A percentile compares a stretch with the other conserved stretches of the same genome.
These are phyloP conservation scores for Drymodes brunneopygia DNA, from an alignment of 2,113 vertebrate genomes.

Conservation along the genomic window DNA sequence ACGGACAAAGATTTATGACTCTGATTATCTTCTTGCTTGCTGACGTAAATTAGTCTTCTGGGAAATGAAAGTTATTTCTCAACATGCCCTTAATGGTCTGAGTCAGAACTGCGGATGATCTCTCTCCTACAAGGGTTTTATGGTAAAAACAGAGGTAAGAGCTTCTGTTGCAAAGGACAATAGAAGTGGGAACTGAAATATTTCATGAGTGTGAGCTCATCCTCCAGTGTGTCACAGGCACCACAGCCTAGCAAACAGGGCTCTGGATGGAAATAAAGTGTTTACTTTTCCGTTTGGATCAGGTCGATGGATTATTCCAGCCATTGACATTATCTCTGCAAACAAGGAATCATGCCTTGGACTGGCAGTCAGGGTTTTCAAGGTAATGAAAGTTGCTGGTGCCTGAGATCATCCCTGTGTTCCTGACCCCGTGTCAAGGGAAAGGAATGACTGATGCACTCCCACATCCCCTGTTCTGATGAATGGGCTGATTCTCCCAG, in stretches of 20 bases:
- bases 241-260: background rate
- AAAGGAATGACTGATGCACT: background rate
- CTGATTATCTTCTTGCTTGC: constrained; percentile 69
- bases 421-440: accelerated
- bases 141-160: constrained; percentile 37
- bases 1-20: constrained; percentile 57
- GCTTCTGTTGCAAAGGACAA: background rate
- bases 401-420: background rate
- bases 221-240: background rate
- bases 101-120: constrained; percentile 67
- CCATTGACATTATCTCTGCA: constrained; percentile 25
- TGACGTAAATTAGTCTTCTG: constrained; percentile 77
- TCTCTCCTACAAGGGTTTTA: constrained; percentile 46
- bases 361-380: background rate
- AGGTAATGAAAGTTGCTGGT: background rate
- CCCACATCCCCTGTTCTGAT: background rate
- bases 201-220: constrained; percentile 10
- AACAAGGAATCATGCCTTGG: background rate
- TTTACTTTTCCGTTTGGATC: constrained; percentile 9
- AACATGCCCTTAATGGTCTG: constrained; percentile 69
- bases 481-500: background rate
- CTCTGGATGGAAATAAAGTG: background rate
- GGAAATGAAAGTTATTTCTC: constrained; percentile 74
- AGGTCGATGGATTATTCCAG: background rate
- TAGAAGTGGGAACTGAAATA: constrained; percentile 22